A percentile compares a stretch with the other conserved stretches of the same genome.
Evolutionary conservation across 23 tunicate species (phyloP).

Genomic region (Trididemnum nubilum): DNA sequence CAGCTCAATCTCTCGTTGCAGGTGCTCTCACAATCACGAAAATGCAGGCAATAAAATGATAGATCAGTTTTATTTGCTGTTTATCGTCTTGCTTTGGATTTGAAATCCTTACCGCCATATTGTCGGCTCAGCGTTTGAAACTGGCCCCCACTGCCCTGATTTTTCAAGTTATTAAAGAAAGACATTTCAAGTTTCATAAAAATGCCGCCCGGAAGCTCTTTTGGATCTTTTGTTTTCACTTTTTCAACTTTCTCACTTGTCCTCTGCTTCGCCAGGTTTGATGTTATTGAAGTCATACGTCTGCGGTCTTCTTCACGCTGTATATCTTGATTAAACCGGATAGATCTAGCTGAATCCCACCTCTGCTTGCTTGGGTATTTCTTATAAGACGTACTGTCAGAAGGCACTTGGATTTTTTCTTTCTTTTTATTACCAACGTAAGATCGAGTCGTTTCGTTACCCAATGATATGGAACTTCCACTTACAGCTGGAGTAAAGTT

Average conservation of each 20-base stretch:
- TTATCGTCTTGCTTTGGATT: conserved; percentile 20
- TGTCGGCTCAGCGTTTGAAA: conserved; percentile 19
- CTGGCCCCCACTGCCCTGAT: conserved; percentile 14
- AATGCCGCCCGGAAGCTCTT: conserved; percentile 83
- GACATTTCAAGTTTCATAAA: conserved; percentile 76
- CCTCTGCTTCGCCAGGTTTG: conserved; percentile 51
- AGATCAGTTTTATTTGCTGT: too few relatives aligned
- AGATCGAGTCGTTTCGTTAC: conserved; percentile 7
- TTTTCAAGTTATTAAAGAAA: conserved; percentile 62
- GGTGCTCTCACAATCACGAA: too few relatives aligned
- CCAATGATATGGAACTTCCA: not conserved
- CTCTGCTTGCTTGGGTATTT: conserved; percentile 73
- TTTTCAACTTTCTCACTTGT: conserved; percentile 53
- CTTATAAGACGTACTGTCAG: conserved; percentile 59
- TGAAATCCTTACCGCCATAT: conserved; percentile 36
- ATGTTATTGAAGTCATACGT: conserved; percentile 52
- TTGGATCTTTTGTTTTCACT: conserved; percentile 55
- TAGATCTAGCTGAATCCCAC: conserved; percentile 70
- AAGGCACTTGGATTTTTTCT: conserved; percentile 45
- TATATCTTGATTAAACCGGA: conserved; percentile 88
- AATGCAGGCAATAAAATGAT: too few relatives aligned
- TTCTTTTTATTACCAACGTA: conserved; percentile 26
- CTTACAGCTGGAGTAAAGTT: not conserved
- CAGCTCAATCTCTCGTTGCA: too few relatives aligned
- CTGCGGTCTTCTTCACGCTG: conserved; percentile 90